These are phyloP conservation scores for Pelagia noctiluca DNA, from an alignment of 30 jellyfish, hydroid and myxozoan species.

Conservation along the genomic window DNA sequence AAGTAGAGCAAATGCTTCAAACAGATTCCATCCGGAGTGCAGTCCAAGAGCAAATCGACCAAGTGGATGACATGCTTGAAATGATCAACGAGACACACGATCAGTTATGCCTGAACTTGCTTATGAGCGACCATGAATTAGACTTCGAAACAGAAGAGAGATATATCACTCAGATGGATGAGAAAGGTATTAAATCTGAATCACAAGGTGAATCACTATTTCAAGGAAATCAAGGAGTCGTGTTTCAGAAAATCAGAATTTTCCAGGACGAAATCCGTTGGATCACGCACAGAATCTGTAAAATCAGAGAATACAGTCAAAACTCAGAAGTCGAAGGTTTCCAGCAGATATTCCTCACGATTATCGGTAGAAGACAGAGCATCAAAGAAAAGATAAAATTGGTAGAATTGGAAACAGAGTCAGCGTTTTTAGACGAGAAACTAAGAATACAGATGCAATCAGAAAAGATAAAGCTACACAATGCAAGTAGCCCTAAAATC, in stretches of 20 bases:
- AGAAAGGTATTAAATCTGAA: not conserved
- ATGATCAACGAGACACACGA: slow-evolving; percentile 6
- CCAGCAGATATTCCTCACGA: slow-evolving; percentile 4
- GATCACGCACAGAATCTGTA: not conserved
- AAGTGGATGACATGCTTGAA: not conserved
- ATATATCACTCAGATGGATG: not conserved
- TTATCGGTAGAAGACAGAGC: slow-evolving; percentile 1
- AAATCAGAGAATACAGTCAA: not conserved
- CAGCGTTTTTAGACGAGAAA: not conserved
- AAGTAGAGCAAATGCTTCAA: not conserved
- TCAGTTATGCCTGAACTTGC: slow-evolving; percentile 2
- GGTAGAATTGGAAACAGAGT: slow-evolving; percentile 5
- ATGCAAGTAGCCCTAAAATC: slow-evolving; percentile 23
- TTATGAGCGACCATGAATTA: not conserved
- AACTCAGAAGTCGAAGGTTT: slow-evolving; percentile 5
- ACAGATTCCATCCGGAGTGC: no score
- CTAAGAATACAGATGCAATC: no score
- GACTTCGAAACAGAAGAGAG: slow-evolving; percentile 2
- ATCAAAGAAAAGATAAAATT: not conserved
- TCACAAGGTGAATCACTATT: not conserved
- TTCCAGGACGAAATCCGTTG: slow-evolving; percentile 1
- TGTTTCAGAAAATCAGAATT: not conserved
- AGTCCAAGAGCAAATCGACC: not conserved
- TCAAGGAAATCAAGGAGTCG: not conserved
- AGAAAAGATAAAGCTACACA: not conserved